These are phyloP conservation scores for Protonemura montana DNA, from an alignment of 2,888 invertebrate species.

Conservation along the genomic window DNA sequence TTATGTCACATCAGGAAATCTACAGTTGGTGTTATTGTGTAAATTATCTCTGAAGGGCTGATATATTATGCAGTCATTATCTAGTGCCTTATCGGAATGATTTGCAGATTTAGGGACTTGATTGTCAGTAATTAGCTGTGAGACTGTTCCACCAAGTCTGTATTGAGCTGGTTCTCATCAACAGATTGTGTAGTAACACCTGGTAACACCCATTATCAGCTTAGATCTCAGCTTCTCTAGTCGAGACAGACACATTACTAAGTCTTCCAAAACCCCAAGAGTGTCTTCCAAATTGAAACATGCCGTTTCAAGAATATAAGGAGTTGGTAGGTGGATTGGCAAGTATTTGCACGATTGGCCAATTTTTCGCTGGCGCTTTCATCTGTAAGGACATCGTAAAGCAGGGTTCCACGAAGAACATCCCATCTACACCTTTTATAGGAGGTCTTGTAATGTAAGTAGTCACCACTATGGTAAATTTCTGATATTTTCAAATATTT, in stretches of 20 bases:
- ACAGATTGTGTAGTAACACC: too few species aligned
- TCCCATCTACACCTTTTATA: constrained; percentile 74
- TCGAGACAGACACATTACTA: not conserved
- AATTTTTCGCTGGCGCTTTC: constrained; percentile 82
- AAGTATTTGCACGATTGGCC: constrained; percentile 77
- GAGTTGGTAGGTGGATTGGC: constrained; percentile 73
- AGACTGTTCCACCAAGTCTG: too few species aligned
- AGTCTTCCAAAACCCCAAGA: not conserved
- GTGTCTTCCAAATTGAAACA: constrained; percentile 48
- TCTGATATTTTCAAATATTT: constrained; percentile 41
- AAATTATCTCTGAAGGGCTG: not conserved
- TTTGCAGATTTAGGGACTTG: not conserved
- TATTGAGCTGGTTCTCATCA: too few species aligned
- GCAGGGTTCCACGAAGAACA: constrained; percentile 70
- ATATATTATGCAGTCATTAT: not conserved
- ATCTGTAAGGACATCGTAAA: constrained; percentile 78
- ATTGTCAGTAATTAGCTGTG: too few species aligned
- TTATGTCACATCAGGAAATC: too few species aligned
- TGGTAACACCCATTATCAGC: too few species aligned
- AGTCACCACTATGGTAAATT: not conserved
- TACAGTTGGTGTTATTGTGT: not conserved
- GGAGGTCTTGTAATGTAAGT: constrained; percentile 81
- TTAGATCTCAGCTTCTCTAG: too few species aligned
- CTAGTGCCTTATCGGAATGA: not conserved
- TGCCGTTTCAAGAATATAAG: constrained; percentile 71